These are phyloP conservation scores for Exephanes ischioxanthus DNA, from an alignment of 2,888 invertebrate genomes.

Conservation along the genomic window DNA sequence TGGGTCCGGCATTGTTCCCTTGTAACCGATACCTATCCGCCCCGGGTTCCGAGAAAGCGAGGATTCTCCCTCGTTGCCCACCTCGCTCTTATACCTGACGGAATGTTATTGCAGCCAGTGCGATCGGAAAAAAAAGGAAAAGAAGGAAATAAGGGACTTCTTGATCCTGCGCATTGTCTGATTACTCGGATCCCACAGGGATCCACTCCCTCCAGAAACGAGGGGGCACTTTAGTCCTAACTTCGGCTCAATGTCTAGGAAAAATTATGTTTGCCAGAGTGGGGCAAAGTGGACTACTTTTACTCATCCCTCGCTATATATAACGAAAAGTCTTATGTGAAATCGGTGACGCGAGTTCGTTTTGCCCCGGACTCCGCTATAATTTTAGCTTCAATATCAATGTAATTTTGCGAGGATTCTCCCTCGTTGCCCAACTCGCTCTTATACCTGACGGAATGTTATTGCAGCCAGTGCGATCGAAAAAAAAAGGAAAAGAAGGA, in stretches of 20 bases:
- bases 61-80: slow-evolving; percentile 40
- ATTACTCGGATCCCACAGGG: slow-evolving; percentile 54
- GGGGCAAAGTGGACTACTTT: neutral
- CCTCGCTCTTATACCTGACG: slow-evolving; percentile 56
- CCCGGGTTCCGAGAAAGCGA: slow-evolving; percentile 57
- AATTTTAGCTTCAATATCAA: no score
- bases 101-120: slow-evolving; percentile 38
- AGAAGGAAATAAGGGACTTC: slow-evolving; percentile 14
- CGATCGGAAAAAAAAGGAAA: slow-evolving; percentile 19
- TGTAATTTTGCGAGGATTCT: neutral
- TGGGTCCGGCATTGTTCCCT: slow-evolving; percentile 73
- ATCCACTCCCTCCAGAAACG: neutral
- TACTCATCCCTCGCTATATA: neutral
- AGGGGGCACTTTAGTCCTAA: neutral
- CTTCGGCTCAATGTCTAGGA: neutral
- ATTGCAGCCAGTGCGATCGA: slow-evolving; percentile 43
- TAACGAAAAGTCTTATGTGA: no score
- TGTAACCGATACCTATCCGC: slow-evolving; percentile 76
- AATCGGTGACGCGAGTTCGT: no score
- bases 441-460: slow-evolving; percentile 50
- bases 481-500: neutral
- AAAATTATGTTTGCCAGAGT: neutral
- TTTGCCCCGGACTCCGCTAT: no score
- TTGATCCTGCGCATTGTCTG: slow-evolving; percentile 47
- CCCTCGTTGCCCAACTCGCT: slow-evolving; percentile 39